phyloP scores from a whole-genome alignment of 2,888 invertebrate genomes.

The Gymnosoma rotundatum region DNA sequence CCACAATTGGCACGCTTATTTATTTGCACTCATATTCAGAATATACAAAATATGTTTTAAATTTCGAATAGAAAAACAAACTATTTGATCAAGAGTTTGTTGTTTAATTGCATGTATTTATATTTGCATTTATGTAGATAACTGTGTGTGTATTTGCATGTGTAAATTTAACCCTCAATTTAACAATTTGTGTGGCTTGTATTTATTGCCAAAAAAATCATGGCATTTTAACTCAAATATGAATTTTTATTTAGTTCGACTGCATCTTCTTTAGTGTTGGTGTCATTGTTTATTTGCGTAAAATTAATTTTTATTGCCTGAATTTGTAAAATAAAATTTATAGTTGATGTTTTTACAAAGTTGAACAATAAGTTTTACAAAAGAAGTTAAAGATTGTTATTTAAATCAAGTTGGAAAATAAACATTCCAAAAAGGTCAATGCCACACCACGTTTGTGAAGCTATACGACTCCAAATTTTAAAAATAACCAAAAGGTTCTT shows the following conservation, averaged over 20 bases:
- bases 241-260: conserved; percentile 62
- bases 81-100: not conserved
- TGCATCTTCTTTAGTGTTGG: conserved; percentile 46
- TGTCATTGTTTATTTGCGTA: conserved; percentile 61
- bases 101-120: not conserved
- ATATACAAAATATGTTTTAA: not conserved
- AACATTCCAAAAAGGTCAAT: too few relatives aligned
- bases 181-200: conserved; percentile 70
- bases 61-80: conserved; percentile 7
- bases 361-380: not conserved
- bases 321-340: conserved; percentile 67
- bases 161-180: conserved; percentile 70
- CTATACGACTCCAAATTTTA: too few relatives aligned
- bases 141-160: conserved; percentile 30
- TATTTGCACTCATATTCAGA: conserved; percentile 17
- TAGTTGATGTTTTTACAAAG: conserved; percentile 26
- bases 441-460: too few relatives aligned
- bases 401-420: not conserved
- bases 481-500: too few relatives aligned
- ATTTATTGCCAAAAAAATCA: conserved; percentile 66
- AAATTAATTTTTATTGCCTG: conserved; percentile 70
- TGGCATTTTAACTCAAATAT: conserved; percentile 60
- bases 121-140: not conserved
- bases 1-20: conserved; percentile 43
- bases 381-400: not conserved